These are phyloP conservation scores for Columba livia DNA, from an alignment of 2,113 vertebrate species.

Conservation along the genomic window DNA sequence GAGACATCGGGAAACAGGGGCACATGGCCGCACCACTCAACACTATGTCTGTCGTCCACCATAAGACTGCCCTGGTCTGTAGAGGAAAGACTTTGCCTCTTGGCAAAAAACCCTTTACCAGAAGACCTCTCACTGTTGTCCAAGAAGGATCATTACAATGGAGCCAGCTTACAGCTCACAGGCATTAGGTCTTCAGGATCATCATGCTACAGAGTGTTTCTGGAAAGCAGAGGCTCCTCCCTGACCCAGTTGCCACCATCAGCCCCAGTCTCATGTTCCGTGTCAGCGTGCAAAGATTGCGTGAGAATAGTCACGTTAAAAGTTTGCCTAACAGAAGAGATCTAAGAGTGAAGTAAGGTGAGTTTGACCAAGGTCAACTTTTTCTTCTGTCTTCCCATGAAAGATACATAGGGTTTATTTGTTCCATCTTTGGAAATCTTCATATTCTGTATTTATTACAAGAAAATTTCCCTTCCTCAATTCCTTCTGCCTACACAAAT, in stretches of 20 bases:
- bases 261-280: not conserved
- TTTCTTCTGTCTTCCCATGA: not conserved
- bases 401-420: not conserved
- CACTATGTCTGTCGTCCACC: not conserved
- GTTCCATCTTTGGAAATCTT: not conserved
- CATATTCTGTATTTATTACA: not conserved
- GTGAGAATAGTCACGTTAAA: not conserved
- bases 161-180: not conserved
- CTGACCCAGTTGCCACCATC: not conserved
- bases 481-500: not conserved
- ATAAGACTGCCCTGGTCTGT: not conserved
- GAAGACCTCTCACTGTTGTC: not conserved
- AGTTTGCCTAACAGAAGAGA: not conserved
- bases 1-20: not conserved
- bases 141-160: not conserved
- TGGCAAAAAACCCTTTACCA: not conserved
- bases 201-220: not conserved
- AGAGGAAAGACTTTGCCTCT: not conserved
- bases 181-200: not conserved
- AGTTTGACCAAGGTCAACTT: not conserved
- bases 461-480: not conserved
- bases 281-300: accelerated
- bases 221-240: not conserved
- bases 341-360: not conserved
- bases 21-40: not conserved